These are phyloP conservation scores for Galeopterus variegatus DNA, from an alignment of 2,113 vertebrate species.

Conservation along the genomic window DNA sequence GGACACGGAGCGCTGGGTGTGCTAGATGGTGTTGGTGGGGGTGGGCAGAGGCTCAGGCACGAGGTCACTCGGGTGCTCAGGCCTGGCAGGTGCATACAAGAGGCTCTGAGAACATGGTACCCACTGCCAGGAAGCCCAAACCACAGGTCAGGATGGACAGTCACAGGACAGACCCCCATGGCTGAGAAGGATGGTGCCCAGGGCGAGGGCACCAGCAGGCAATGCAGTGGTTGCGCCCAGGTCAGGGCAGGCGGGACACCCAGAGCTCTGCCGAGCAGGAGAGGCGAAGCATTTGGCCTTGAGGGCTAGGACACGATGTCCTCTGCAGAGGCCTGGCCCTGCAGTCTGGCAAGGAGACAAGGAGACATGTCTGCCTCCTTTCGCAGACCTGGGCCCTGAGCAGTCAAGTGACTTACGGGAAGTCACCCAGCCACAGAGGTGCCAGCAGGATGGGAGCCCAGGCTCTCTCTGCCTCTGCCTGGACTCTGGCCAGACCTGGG, in stretches of 20 bases:
- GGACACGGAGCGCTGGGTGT: fast-evolving
- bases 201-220: not conserved
- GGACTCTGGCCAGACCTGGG: not conserved
- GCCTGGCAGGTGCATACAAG: fast-evolving
- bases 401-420: not conserved
- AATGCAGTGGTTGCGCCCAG: fast-evolving
- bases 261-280: not conserved
- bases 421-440: not conserved
- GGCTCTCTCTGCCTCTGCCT: not conserved
- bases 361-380: no score
- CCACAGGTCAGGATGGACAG: not conserved
- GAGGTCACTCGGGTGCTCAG: not conserved
- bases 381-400: not conserved
- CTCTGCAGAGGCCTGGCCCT: not conserved
- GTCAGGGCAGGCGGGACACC: not conserved
- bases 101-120: fast-evolving
- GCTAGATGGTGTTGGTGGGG: fast-evolving
- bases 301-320: not conserved
- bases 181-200: not conserved
- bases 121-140: not conserved
- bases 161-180: fast-evolving
- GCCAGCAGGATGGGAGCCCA: not conserved
- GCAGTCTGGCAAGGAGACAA: not conserved
- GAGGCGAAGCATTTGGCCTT: fast-evolving
- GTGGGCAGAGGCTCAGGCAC: not conserved